Evolutionary conservation across 2,113 vertebrate species (phyloP).

Genomic region (Zosterops pallidus): DNA sequence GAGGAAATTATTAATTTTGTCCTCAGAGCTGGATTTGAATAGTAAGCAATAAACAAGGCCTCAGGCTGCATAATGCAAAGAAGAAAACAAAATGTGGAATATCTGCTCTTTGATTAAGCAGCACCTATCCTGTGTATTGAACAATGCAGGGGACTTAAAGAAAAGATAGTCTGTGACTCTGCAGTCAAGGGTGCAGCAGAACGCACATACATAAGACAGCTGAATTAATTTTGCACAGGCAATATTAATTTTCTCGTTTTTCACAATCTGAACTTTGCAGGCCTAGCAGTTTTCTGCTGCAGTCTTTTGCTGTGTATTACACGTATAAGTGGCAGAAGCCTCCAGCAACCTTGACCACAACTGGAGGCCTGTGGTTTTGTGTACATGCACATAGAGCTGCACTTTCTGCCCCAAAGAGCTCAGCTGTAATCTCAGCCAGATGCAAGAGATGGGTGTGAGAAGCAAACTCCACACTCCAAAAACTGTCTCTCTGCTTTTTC

Average conservation of each 20-base stretch:
- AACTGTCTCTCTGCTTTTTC: not conserved
- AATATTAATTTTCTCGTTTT: not conserved
- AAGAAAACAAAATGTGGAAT: slow-evolving; percentile 27
- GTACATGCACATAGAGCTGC: not conserved
- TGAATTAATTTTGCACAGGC: not conserved
- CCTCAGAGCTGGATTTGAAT: slow-evolving; percentile 47
- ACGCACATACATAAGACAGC: not conserved
- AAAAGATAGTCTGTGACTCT: not conserved
- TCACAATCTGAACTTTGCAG: not conserved
- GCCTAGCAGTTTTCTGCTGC: not conserved
- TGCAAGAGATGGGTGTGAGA: not conserved
- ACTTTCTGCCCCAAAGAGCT: not conserved
- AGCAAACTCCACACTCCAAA: not conserved
- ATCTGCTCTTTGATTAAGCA: slow-evolving; percentile 38
- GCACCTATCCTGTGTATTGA: slow-evolving; percentile 6
- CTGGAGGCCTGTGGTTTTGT: not conserved
- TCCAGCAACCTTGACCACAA: not conserved
- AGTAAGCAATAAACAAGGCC: slow-evolving; percentile 56
- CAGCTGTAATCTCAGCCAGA: not conserved
- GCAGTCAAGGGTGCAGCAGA: not conserved
- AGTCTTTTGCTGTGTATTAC: not conserved
- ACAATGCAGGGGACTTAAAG: not conserved
- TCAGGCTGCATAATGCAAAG: slow-evolving; percentile 4
- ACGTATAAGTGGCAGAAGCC: not conserved
- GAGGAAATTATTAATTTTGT: slow-evolving; percentile 68